Conservation (phyloP, 1,140 invertebrate genomes). For the Dufourea novaeangliae region DNA sequence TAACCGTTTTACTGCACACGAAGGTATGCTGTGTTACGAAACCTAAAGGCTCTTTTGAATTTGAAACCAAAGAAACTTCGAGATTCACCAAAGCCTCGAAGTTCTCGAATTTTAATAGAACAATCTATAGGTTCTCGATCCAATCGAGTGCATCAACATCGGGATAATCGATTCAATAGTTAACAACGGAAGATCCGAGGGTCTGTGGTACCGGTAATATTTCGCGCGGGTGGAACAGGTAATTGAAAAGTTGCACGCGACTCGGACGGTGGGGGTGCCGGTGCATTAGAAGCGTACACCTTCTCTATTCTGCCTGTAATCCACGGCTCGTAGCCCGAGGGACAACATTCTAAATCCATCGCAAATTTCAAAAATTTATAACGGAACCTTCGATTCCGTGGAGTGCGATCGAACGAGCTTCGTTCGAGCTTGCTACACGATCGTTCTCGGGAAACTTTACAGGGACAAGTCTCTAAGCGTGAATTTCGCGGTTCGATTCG, state of each 20-base stretch:
- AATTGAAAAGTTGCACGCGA: conserved; percentile 14
- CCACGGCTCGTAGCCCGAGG: too few species aligned
- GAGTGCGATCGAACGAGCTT: conserved; percentile 29
- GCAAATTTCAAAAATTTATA: conserved; percentile 17
- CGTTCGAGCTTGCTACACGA: conserved; percentile 29
- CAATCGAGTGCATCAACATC: background rate
- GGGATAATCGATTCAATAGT: background rate
- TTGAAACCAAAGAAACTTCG: too few species aligned
- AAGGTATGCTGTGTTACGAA: too few species aligned
- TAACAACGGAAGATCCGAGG: background rate
- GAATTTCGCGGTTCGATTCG: background rate
- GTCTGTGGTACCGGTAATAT: background rate
- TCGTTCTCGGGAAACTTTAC: background rate
- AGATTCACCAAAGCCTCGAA: background rate
- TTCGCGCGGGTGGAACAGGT: background rate
- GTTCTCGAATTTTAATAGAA: background rate
- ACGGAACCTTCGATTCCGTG: background rate
- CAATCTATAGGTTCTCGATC: background rate
- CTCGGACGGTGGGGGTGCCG: too few species aligned
- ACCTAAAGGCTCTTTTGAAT: too few species aligned
- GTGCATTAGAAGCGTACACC: background rate
- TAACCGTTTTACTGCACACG: too few species aligned
- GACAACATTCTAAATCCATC: background rate
- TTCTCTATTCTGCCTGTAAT: too few species aligned
- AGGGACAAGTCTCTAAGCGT: background rate